phyloP scores from a whole-genome alignment of 1,140 invertebrate genomes.

The Orchestia grillus region DNA sequence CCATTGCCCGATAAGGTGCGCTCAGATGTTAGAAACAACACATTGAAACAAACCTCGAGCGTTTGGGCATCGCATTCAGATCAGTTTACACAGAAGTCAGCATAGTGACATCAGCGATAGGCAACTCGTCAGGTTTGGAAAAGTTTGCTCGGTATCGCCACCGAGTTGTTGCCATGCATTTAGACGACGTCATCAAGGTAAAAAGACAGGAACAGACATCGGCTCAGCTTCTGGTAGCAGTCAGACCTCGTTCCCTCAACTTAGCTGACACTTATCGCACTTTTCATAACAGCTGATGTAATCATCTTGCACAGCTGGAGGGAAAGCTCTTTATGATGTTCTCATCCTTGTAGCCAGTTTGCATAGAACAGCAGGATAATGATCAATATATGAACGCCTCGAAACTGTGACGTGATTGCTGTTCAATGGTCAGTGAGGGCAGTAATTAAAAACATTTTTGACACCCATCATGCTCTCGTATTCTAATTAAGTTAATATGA shows the following conservation, averaged over 20 bases:
- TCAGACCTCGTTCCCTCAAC: not conserved
- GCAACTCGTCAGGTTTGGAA: slow-evolving; percentile 7
- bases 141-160: not conserved
- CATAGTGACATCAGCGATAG: slow-evolving; percentile 4
- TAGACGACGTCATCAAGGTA: slow-evolving; percentile 4
- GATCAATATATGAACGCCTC: not conserved
- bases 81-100: slow-evolving; percentile 5
- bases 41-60: not conserved
- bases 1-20: too few relatives aligned
- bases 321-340: not conserved
- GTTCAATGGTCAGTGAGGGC: not conserved
- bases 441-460: not conserved
- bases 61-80: not conserved
- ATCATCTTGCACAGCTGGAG: not conserved
- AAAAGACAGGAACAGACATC: not conserved
- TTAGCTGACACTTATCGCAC: not conserved
- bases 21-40: not conserved
- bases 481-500: not conserved
- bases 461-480: not conserved
- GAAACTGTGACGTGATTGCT: not conserved
- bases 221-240: not conserved
- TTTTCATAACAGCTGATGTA: not conserved
- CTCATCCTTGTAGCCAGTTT: not conserved
- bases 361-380: not conserved
- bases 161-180: slow-evolving; percentile 23